Conservation (phyloP, 2,113 vertebrate genomes). For the Butastur rufipennis region DNA sequence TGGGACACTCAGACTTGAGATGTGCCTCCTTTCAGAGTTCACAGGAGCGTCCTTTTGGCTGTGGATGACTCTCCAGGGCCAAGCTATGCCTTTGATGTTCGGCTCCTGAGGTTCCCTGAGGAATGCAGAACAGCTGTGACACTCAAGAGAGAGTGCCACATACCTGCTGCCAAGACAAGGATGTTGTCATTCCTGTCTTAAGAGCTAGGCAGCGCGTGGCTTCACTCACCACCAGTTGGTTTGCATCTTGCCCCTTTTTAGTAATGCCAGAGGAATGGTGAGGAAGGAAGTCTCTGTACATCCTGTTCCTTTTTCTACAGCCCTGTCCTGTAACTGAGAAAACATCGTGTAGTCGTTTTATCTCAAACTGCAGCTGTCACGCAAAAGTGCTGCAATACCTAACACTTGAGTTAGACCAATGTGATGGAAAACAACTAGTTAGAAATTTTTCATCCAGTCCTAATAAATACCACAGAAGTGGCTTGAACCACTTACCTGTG, state of each 20-base stretch:
- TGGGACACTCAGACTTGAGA: not conserved
- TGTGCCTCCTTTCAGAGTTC: not conserved
- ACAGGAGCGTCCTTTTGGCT: not conserved
- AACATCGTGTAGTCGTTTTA: not conserved
- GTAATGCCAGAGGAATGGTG: constrained; percentile 48
- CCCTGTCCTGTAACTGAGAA: not conserved
- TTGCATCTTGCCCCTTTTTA: constrained; percentile 15
- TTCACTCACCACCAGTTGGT: not conserved
- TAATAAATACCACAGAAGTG: not conserved
- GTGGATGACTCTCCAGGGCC: not conserved
- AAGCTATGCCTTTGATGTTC: constrained; percentile 44
- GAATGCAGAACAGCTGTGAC: constrained; percentile 53
- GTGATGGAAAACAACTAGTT: not conserved
- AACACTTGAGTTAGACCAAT: not conserved
- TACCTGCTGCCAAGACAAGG: not conserved
- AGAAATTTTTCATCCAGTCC: not conserved
- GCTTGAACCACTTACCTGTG: not conserved
- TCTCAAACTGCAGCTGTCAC: not conserved
- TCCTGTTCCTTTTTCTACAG: constrained; percentile 31
- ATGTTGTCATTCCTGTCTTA: constrained; percentile 50
- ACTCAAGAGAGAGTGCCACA: not conserved
- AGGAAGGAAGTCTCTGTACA: constrained; percentile 55
- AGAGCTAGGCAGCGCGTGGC: not conserved
- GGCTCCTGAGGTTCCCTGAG: not conserved
- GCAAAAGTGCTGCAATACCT: not conserved